Base-by-base conservation (phyloP, 2,888 invertebrate genomes). In the Brachyptera risi region DNA sequence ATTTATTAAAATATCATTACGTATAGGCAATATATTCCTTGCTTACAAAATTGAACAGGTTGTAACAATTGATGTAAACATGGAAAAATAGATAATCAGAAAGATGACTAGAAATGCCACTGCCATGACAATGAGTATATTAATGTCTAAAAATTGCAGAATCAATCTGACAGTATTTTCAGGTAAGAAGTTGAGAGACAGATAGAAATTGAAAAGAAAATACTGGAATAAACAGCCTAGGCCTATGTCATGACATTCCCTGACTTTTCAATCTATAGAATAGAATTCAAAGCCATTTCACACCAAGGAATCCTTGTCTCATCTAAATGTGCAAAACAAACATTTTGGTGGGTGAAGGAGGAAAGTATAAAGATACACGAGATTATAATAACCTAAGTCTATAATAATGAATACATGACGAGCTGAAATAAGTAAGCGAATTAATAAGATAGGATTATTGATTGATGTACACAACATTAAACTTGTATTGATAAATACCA, bases 1-100 rank as follows among this genome's bases (percentile, higher is more conserved):
- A 65, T 65, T 65, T 63, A 65, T 65, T 65, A 65, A 65, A 65
- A 65, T 65, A 65, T 65, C 59, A 65, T 65, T 64, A 65, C 60
- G 63, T 63, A 63, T 63, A 65, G 63, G 63, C 59, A 63, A 61
- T 65, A 65, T 63, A 63, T 63, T 62, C 63, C 63, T 63, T 63
- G 63, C 62, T 61, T 65, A 65, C 65, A 65, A 65, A 63, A 65
- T 62, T 65, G 62, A 63, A 60, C 61, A 65, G 51, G 58, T 60
- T 59, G 63, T 63, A 65, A 63, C 63, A 65, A 65, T 65, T 65
- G 58, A 65, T 65, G 65, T 65, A 65, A 65, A 65, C 65, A 65
- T 61, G 65, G 65, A 65, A 65, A 65, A 63, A 65, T 63, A 63
- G 64, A 59, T 61, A 62, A 60, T 60, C 58, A 65, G 60, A 62